Evolutionary conservation across 2,888 invertebrate species (phyloP).

Genomic region (Flexamia atlantica): DNA sequence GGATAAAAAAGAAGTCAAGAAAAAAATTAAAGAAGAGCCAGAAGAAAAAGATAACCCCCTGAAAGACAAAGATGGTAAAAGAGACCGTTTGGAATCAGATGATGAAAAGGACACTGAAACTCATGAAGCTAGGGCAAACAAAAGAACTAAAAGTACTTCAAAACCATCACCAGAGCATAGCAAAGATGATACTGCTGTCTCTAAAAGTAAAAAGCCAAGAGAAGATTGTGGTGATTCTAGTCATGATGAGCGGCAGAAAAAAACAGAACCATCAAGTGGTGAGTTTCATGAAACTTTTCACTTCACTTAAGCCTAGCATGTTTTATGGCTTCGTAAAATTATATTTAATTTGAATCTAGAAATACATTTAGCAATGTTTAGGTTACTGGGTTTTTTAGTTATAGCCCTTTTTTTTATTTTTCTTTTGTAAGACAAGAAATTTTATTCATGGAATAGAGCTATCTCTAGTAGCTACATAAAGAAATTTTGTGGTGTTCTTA

Average conservation of each 20-base stretch:
- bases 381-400: not conserved
- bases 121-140: not conserved
- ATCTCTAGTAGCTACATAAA: too few species aligned
- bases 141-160: not conserved
- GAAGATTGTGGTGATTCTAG: slow-evolving; percentile 3
- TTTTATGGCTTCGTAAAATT: too few species aligned
- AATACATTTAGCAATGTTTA: too few species aligned
- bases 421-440: too few species aligned
- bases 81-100: not conserved
- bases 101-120: not conserved
- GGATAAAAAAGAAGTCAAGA: slow-evolving; percentile 22
- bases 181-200: not conserved
- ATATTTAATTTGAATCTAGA: too few species aligned
- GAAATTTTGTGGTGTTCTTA: too few species aligned
- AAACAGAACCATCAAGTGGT: not conserved
- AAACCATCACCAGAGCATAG: not conserved
- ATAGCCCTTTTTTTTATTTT: not conserved
- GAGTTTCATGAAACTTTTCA: not conserved
- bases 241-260: not conserved
- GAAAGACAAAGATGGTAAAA: slow-evolving; percentile 1
- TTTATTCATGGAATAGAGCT: too few species aligned
- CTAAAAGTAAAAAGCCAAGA: not conserved
- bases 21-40: slow-evolving; percentile 41
- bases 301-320: not conserved
- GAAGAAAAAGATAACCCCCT: slow-evolving; percentile 31